Percentiles rank a stretch among this genome's conserved stretches.
phyloP scores from a whole-genome alignment of 2,888 invertebrate genomes.

The Ophion costatus region DNA sequence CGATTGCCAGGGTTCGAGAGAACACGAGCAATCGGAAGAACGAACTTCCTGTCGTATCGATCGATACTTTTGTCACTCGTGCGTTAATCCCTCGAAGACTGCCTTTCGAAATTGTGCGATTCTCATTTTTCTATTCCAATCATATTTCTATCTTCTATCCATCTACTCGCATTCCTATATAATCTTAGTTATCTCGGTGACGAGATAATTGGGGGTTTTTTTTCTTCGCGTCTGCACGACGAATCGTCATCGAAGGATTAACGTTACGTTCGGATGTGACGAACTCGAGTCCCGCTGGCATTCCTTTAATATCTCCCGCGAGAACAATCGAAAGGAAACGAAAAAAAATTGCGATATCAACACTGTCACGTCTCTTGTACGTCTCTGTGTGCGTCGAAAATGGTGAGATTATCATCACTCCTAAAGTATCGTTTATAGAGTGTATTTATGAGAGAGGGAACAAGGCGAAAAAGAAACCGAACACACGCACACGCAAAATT shows the following conservation, averaged over 20 bases:
- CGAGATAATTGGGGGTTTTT: no score
- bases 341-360: constrained; percentile 79
- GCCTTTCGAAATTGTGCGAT: not conserved
- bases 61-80: not conserved
- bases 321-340: constrained; percentile 61
- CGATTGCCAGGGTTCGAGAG: constrained; percentile 2
- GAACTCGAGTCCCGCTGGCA: constrained; percentile 75
- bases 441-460: constrained; percentile 49
- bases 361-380: constrained; percentile 83
- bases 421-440: constrained; percentile 70
- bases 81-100: not conserved
- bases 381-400: constrained; percentile 82
- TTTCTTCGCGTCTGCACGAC: not conserved
- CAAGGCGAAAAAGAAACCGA: not conserved
- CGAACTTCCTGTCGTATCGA: not conserved
- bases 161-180: no score
- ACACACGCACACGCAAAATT: constrained; percentile 32
- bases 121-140: no score
- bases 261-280: constrained; percentile 20
- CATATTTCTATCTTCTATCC: no score
- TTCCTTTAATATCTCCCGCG: constrained; percentile 55
- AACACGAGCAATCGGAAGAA: not conserved
- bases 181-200: no score
- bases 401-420: constrained; percentile 83
- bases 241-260: constrained; percentile 7